Conservation (phyloP, 2,888 invertebrate species). For the Xanthia togata region DNA sequence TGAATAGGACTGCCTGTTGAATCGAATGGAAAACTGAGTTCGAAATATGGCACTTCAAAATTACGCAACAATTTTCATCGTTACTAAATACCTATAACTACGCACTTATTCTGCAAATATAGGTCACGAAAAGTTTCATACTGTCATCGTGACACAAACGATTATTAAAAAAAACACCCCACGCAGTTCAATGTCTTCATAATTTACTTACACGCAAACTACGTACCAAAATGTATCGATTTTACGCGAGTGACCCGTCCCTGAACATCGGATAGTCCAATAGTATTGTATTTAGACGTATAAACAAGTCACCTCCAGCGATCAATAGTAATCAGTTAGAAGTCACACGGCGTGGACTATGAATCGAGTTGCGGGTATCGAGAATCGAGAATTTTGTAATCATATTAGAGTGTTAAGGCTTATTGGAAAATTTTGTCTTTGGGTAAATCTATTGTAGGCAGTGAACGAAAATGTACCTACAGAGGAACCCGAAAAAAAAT, state of each 20-base stretch:
- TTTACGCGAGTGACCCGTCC: slow-evolving; percentile 75
- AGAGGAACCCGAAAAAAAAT: not conserved
- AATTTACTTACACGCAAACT: slow-evolving; percentile 64
- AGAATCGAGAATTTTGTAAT: slow-evolving; percentile 20
- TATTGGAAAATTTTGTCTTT: not conserved
- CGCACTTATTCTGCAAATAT: slow-evolving; percentile 1
- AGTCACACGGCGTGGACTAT: slow-evolving; percentile 60
- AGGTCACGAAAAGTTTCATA: slow-evolving; percentile 28
- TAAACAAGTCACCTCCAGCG: slow-evolving; percentile 75
- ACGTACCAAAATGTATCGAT: slow-evolving; percentile 71
- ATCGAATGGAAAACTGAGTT: not conserved
- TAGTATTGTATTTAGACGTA: slow-evolving; percentile 78
- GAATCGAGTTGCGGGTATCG: slow-evolving; percentile 27
- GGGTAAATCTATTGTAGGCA: not conserved
- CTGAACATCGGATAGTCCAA: slow-evolving; percentile 73
- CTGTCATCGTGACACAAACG: slow-evolving; percentile 19
- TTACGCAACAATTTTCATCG: not conserved
- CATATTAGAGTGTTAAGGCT: not conserved
- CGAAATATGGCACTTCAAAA: not conserved
- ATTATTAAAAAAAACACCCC: slow-evolving; percentile 48
- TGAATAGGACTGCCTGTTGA: slow-evolving; percentile 9
- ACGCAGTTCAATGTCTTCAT: slow-evolving; percentile 60
- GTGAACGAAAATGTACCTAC: no score
- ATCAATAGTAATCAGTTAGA: slow-evolving; percentile 80
- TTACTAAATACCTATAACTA: not conserved